These are phyloP conservation scores for Chamaetylas fuelleborni DNA, from an alignment of 2,113 vertebrate species.

Conservation along the genomic window DNA sequence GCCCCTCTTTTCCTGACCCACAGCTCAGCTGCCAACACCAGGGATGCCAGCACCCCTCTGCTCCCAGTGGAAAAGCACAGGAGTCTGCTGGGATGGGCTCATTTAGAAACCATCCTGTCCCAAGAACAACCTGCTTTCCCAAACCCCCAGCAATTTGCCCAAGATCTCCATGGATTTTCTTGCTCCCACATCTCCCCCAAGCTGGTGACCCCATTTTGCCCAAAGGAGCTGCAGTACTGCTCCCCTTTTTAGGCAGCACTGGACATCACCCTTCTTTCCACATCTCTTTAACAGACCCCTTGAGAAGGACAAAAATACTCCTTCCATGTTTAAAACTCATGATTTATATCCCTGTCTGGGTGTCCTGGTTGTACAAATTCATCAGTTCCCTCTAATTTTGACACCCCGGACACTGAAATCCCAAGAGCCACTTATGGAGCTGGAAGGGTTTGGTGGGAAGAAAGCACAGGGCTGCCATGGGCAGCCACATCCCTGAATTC, in stretches of 20 bases:
- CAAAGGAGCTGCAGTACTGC: not conserved
- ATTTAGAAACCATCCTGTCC: not conserved
- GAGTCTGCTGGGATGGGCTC: not conserved
- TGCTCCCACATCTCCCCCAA: not conserved
- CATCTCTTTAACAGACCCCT: not conserved
- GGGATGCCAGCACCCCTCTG: not conserved
- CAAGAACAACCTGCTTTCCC: not conserved
- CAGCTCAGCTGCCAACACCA: not conserved
- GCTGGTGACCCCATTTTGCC: not conserved
- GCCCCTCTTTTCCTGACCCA: not conserved
- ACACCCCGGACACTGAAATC: not conserved
- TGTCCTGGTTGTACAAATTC: not conserved
- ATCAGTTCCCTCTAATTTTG: not conserved
- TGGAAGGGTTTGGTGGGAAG: not conserved
- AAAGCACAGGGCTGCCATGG: not conserved
- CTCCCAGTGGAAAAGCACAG: accelerated
- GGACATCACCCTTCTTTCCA: not conserved
- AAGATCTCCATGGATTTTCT: not conserved
- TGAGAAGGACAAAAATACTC: not conserved
- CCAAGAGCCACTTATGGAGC: not conserved
- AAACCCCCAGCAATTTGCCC: not conserved
- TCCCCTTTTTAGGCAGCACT: not conserved
- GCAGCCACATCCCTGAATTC: not conserved
- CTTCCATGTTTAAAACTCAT: not conserved
- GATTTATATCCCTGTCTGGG: not conserved